Evolutionary conservation across 2,113 vertebrate species (phyloP).

Genomic region (Anolis sagrei): DNA sequence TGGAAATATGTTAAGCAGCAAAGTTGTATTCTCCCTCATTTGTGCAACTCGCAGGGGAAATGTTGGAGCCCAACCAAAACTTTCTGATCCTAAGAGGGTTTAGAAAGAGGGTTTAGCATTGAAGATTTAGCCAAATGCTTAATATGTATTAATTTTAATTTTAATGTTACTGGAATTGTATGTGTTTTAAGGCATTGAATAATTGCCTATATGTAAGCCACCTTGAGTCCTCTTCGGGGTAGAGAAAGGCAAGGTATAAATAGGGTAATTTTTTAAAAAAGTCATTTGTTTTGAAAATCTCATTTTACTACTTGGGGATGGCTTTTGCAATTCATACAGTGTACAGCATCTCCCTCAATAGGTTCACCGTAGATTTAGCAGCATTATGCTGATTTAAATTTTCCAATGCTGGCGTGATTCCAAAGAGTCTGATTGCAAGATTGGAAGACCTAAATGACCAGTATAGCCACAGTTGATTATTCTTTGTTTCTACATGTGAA

Average conservation of each 20-base stretch:
- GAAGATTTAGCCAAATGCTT: too few species aligned
- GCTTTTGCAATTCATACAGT: not conserved
- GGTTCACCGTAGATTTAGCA: not conserved
- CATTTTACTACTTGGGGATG: not conserved
- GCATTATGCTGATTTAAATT: not conserved
- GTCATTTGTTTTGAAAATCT: slow-evolving; percentile 2
- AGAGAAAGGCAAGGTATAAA: too few species aligned
- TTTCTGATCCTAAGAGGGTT: not conserved
- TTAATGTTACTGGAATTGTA: too few species aligned
- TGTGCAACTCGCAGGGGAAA: not conserved
- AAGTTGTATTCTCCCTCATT: not conserved
- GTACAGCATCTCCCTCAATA: not conserved
- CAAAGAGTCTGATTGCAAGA: not conserved
- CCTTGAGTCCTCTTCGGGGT: too few species aligned
- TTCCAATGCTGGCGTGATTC: not conserved
- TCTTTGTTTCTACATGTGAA: not conserved
- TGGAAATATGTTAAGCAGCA: not conserved
- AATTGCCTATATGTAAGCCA: too few species aligned
- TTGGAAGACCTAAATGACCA: not conserved
- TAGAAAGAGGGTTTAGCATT: too few species aligned
- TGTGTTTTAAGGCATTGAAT: too few species aligned
- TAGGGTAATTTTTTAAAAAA: too few species aligned
- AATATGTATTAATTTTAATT: too few species aligned
- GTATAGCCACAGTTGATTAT: not conserved
- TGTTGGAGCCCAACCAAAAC: not conserved